phyloP scores from a whole-genome alignment of 2,113 vertebrate genomes.

The Baryphthengus martii region DNA sequence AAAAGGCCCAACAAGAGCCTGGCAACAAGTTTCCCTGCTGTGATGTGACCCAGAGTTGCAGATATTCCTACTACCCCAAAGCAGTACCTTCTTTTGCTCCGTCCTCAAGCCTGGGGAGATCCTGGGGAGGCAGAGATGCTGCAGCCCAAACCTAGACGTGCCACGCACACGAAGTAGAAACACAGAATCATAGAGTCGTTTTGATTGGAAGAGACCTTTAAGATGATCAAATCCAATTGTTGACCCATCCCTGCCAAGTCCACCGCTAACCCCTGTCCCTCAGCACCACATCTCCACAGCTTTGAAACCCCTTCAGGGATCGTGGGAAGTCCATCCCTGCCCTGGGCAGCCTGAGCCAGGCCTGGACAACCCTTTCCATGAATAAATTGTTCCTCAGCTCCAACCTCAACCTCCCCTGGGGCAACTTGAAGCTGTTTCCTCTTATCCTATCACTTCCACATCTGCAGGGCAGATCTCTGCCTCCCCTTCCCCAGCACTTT shows the following conservation, averaged over 20 bases:
- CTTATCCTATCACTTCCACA: background rate
- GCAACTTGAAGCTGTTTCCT: background rate
- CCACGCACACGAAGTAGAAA: accelerated
- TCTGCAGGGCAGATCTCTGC: background rate
- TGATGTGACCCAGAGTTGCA: background rate
- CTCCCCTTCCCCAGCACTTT: background rate
- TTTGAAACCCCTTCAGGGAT: background rate
- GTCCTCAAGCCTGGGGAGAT: background rate
- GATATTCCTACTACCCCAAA: background rate
- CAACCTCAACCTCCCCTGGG: background rate
- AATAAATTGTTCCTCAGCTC: background rate
- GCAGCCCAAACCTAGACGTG: accelerated
- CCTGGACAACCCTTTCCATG: background rate
- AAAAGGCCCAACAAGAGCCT: background rate
- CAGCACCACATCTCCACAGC: background rate
- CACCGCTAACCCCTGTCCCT: background rate
- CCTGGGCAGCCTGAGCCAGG: background rate
- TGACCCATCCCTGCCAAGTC: background rate
- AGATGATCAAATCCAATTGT: background rate
- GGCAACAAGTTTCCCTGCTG: background rate
- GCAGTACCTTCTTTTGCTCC: accelerated
- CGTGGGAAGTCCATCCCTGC: background rate
- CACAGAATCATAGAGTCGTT: background rate
- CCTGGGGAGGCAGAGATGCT: too few species aligned
- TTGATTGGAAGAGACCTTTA: background rate